Evolutionary conservation across 2,113 vertebrate genomes (phyloP).

Genomic region (Grus americana): DNA sequence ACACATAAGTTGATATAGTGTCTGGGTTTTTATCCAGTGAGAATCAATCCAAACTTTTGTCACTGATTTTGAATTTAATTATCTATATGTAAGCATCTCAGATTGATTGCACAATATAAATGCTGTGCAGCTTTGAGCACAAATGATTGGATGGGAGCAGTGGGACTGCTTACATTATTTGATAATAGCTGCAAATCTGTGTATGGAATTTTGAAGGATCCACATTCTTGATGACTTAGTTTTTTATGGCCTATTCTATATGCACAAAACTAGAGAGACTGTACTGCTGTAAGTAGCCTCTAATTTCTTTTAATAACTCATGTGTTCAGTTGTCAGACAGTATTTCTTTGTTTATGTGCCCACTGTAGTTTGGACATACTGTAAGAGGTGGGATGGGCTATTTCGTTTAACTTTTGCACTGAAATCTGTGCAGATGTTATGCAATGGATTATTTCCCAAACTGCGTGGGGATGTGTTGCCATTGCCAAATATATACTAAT

Average conservation of each 20-base stretch:
- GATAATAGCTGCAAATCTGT: background rate
- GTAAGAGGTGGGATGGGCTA: background rate
- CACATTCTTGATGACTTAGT: background rate
- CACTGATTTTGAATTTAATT: slow-evolving; percentile 11
- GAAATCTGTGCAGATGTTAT: background rate
- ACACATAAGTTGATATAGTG: background rate
- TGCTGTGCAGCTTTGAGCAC: background rate
- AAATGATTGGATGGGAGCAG: background rate
- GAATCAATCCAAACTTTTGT: background rate
- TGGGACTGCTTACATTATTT: background rate
- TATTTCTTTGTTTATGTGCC: background rate
- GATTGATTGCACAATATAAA: background rate
- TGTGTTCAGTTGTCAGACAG: background rate
- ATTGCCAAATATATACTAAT: background rate
- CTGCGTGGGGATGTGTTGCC: background rate
- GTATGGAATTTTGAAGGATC: background rate
- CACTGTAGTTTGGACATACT: background rate
- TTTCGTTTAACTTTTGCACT: background rate
- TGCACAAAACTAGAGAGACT: background rate
- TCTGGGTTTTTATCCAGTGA: background rate
- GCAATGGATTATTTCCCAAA: background rate
- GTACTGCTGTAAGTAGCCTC: background rate
- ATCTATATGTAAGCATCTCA: background rate
- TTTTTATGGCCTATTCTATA: background rate
- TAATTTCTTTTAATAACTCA: background rate